These are phyloP conservation scores for Todiramphus chloris DNA, from an alignment of 2,113 vertebrate species.

Conservation along the genomic window DNA sequence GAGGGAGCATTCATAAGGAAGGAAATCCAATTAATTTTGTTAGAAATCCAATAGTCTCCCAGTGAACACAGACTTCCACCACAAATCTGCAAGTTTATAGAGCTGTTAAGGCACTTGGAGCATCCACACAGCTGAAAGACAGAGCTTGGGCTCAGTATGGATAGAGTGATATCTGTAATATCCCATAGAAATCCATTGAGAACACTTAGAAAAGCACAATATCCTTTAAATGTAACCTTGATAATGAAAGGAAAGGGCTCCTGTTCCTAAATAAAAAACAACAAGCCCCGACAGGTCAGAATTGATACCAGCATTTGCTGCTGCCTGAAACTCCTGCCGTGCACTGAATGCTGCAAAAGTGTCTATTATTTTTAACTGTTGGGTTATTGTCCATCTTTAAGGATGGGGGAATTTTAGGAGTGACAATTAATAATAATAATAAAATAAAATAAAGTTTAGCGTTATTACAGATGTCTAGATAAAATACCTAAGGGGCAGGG, in stretches of 20 bases:
- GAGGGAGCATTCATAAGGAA: conserved; percentile 36
- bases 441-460: not conserved
- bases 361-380: conserved; percentile 49
- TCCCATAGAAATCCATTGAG: conserved; percentile 37
- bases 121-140: not conserved
- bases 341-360: conserved; percentile 19
- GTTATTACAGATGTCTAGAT: not conserved
- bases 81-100: conserved; percentile 59
- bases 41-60: conserved; percentile 46
- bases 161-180: conserved; percentile 48
- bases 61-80: not conserved
- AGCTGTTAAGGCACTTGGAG: not conserved
- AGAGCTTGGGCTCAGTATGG: not conserved
- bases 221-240: conserved; percentile 59
- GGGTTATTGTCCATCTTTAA: conserved; percentile 37
- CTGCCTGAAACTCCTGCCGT: conserved; percentile 19
- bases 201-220: conserved; percentile 41
- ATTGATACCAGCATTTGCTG: conserved; percentile 22
- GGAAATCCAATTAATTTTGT: conserved; percentile 52
- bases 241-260: conserved; percentile 57
- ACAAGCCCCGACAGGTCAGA: conserved; percentile 29
- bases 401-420: conserved; percentile 16
- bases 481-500: not conserved
- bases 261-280: conserved; percentile 60
- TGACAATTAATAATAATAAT: conserved; percentile 16